Base-by-base conservation (phyloP, 2,797 vertebrate species). In the Spheniscus humboldti region DNA sequence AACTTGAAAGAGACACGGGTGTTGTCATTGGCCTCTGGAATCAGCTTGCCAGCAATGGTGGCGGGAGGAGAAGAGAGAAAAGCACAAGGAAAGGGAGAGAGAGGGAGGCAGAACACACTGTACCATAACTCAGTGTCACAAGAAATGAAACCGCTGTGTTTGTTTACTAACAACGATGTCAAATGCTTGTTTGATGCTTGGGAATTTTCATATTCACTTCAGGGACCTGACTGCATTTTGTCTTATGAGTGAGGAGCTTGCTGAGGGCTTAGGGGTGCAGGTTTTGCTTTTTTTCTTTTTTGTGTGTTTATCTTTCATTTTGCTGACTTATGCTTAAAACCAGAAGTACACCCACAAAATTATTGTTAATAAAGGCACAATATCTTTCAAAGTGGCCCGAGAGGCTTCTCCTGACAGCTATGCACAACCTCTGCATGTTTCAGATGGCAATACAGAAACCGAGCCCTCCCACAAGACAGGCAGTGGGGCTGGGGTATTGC, bases 141-240 rank as follows among this genome's bases (percentile, higher is more conserved):
- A 63, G 69, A 87, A 94, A 81, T 52, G 67, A 50, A 91, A 84
- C 72, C 5, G 17, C 37, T 16, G 10, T 28, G 41, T 94, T 95
- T 94, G 71, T 96, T 97, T 96, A 78, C 95, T 96, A 95, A 96
- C 81, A 96, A 60, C 95, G 74, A 92, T 90, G 78, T 89, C 95
- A 96, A 73, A 67, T 18, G 85, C 81, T 71, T 88, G 68, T 77
- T 85, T 52, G 62, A 57, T 50, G 75, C 78, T 81, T 89, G 43
- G 23, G 60, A 88, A 91, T 96, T 89, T 90, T 85, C 82, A 78
- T 55, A 69, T 66, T 86, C 55, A 8, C 5, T 77, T 81, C 64
- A 71, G 63, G 18, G 79, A 91, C 95, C 37, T 35, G 30, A 20
- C 30, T 75, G 67, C 5, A 5, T 43, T 86, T n/a, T 68, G 37